A percentile compares a stretch with the other conserved stretches of the same genome.
These are phyloP conservation scores for Eurypyga helias DNA, from an alignment of 2,113 vertebrate species.

Conservation along the genomic window DNA sequence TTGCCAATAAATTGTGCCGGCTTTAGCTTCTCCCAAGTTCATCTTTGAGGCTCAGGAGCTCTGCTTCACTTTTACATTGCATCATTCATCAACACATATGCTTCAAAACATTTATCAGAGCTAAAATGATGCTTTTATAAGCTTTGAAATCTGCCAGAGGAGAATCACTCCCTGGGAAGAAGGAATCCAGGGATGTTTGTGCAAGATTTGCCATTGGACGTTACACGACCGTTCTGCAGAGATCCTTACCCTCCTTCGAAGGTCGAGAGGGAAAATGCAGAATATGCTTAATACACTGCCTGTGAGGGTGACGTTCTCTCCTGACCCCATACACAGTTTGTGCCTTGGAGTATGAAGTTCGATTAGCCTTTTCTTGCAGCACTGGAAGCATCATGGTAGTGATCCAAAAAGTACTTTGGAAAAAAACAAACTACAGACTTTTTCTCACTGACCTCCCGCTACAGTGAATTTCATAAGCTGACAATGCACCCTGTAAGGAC, in stretches of 20 bases:
- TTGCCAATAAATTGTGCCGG: constrained; percentile 3
- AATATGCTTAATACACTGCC: constrained; percentile 40
- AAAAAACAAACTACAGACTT: constrained; percentile 52
- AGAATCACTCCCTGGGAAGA: background rate
- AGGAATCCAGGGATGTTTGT: background rate
- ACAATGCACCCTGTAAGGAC: constrained; percentile 55
- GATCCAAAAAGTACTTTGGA: constrained; percentile 53
- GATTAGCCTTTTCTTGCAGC: constrained; percentile 43
- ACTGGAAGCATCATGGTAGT: constrained; percentile 33
- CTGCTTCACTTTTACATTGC: constrained; percentile 46
- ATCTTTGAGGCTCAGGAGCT: constrained; percentile 21
- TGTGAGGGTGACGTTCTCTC: constrained; percentile 18
- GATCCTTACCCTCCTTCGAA: background rate
- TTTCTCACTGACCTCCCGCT: constrained; percentile 38
- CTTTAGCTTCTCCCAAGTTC: constrained; percentile 24
- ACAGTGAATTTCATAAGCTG: constrained; percentile 67
- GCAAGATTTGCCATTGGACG: background rate
- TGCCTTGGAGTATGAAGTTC: constrained; percentile 50
- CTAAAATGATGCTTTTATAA: background rate
- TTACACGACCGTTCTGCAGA: background rate
- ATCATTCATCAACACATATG: constrained; percentile 20
- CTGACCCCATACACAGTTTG: constrained; percentile 38
- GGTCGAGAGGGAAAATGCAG: constrained; percentile 33
- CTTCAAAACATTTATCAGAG: constrained; percentile 31
- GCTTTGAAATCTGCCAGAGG: background rate